Conservation (phyloP, 2,888 invertebrate genomes). For the Eupithecia tripunctaria region DNA sequence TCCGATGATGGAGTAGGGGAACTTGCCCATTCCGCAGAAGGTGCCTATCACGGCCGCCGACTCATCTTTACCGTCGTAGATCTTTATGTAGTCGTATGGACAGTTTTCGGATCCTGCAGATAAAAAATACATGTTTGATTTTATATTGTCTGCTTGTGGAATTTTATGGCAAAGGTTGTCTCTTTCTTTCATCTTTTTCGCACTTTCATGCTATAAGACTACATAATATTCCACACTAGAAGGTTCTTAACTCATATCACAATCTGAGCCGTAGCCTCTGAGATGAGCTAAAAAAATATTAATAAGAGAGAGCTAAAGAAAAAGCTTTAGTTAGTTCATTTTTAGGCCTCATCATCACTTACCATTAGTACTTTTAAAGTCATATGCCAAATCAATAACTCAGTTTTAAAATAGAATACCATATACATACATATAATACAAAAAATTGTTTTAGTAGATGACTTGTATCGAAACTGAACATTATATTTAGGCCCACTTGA, state of each 20-base stretch:
- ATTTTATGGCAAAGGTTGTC: background rate
- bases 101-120: conserved; percentile 90
- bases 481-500: too few relatives aligned
- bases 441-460: too few relatives aligned
- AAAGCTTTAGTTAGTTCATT: background rate
- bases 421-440: too few relatives aligned
- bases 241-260: background rate
- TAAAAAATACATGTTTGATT: background rate
- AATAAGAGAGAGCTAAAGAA: too few relatives aligned
- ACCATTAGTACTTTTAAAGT: background rate
- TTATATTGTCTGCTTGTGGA: background rate
- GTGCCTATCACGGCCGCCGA: conserved; percentile 94
- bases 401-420: too few relatives aligned
- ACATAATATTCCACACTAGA: background rate
- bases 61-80: conserved; percentile 95
- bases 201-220: background rate
- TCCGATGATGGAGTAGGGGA: conserved; percentile 96
- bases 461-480: too few relatives aligned
- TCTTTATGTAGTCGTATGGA: conserved; percentile 94
- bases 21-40: conserved; percentile 96
- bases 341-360: background rate
- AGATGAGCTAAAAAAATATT: too few relatives aligned
- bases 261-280: background rate
- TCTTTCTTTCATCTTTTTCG: background rate
- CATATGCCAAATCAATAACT: background rate